phyloP scores from a whole-genome alignment of 2,888 invertebrate genomes.

The Cerastoderma edule region DNA sequence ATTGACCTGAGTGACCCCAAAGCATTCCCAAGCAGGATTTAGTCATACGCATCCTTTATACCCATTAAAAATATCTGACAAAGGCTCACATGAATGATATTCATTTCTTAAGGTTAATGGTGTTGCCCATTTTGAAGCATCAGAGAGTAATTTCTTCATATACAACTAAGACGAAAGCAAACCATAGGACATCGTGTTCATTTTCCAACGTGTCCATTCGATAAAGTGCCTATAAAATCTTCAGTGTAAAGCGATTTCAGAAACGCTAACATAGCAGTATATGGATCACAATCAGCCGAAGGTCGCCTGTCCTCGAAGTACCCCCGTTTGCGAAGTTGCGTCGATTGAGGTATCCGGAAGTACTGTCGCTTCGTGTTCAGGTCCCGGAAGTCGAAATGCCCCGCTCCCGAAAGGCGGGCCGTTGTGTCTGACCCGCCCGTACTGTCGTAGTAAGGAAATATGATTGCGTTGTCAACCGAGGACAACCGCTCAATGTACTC shows the following conservation, averaged over 20 bases:
- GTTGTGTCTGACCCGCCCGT: not conserved
- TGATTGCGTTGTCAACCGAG: not conserved
- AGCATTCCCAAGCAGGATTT: no score
- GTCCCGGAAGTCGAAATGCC: not conserved
- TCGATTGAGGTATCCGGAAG: slow-evolving; percentile 6
- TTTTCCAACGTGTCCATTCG: not conserved
- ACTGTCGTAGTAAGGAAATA: slow-evolving; percentile 18
- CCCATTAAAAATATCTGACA: no score
- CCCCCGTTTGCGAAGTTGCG: slow-evolving; percentile 8
- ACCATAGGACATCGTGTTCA: no score
- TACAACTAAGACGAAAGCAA: no score
- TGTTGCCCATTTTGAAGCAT: no score
- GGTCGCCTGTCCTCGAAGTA: slow-evolving; percentile 18
- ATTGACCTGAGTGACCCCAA: no score
- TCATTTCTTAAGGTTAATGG: no score
- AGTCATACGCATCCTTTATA: no score
- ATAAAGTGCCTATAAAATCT: no score
- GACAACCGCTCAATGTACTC: not conserved
- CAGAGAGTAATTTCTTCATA: no score
- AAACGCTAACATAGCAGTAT: slow-evolving; percentile 13
- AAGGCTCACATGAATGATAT: no score
- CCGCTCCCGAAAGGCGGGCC: not conserved
- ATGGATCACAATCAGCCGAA: slow-evolving; percentile 17
- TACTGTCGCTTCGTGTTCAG: slow-evolving; percentile 13
- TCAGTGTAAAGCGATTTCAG: slow-evolving; percentile 12